A percentile compares a stretch with the other conserved stretches of the same genome.
Evolutionary conservation across 2,888 invertebrate species (phyloP).

Genomic region (Cylloceria caligata): DNA sequence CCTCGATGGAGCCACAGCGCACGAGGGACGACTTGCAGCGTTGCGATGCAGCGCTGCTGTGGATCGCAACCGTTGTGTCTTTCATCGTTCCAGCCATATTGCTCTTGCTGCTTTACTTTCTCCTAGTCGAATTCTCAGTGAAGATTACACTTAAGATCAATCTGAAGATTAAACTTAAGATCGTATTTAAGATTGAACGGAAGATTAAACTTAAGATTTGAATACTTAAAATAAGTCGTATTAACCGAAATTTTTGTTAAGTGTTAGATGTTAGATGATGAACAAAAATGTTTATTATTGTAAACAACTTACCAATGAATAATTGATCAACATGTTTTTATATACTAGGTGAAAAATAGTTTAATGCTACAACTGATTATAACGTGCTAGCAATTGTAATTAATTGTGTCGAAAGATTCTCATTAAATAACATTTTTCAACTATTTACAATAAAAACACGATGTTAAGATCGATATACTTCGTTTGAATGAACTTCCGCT

Average conservation of each 20-base stretch:
- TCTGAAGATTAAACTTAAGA: neutral
- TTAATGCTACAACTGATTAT: neutral
- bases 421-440: neutral
- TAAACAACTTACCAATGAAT: neutral
- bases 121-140: neutral
- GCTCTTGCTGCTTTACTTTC: neutral
- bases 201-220: no score
- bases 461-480: no score
- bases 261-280: neutral
- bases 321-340: neutral
- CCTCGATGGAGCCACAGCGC: constrained; percentile 23
- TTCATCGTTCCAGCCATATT: constrained; percentile 8
- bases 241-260: neutral
- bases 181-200: neutral
- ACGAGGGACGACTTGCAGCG: constrained; percentile 15
- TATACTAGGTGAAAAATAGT: neutral
- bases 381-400: neutral
- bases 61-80: neutral
- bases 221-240: neutral
- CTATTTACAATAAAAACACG: no score
- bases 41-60: constrained; percentile 21
- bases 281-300: neutral
- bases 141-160: neutral
- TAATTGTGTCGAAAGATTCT: neutral
- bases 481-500: no score